Evolutionary conservation across 2,888 invertebrate species (phyloP), one percentile per base, ranked within the genome.

Genomic region (Oegoconia quadripuncta): DNA sequence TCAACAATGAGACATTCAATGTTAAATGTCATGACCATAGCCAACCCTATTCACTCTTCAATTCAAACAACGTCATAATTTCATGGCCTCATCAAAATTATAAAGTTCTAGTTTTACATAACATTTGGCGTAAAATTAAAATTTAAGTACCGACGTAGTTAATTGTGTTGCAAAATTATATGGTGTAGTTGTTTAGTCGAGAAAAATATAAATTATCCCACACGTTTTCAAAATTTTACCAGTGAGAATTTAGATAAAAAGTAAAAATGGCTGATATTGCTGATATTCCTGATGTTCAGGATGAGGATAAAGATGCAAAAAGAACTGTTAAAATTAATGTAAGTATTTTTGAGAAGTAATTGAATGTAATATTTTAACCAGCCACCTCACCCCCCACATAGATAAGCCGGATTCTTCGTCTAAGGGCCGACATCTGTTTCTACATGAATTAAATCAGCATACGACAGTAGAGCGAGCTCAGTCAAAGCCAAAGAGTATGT

Each of bases 291-390:
- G n/a, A 13, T 3, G 17, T 6, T 2, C 3, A n/a, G 1, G 11
- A 11, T 16, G 33, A 15, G 1, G 27, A 27, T 16, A 14, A 22
- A 4, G 33, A 41, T 29, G 29, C 20, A 9, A 36, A 42, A 38
- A 32, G 34, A 36, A 32, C 23, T 7, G 42, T 42, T 14, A 42
- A 41, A 69, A 60, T 83, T 43, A 68, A 76, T 52, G 82, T 83
- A 57, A 48, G 59, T 52, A 16, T 9, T 3, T 3, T 26, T 26
- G 5, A 6, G 7, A 7, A 20, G 5, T 20, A 7, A 4, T 20
- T n/a, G n/a, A n/a, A n/a, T n/a, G n/a, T n/a, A n/a, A n/a, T n/a
- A n/a, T n/a, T n/a, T n/a, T n/a, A n/a, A n/a, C n/a, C n/a, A n/a
- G n/a, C n/a, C n/a, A n/a, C n/a, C n/a, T n/a, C n/a, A n/a, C n/a